phyloP scores from a whole-genome alignment of 2,797 vertebrate species.

The Kryptopterus vitreolus region DNA sequence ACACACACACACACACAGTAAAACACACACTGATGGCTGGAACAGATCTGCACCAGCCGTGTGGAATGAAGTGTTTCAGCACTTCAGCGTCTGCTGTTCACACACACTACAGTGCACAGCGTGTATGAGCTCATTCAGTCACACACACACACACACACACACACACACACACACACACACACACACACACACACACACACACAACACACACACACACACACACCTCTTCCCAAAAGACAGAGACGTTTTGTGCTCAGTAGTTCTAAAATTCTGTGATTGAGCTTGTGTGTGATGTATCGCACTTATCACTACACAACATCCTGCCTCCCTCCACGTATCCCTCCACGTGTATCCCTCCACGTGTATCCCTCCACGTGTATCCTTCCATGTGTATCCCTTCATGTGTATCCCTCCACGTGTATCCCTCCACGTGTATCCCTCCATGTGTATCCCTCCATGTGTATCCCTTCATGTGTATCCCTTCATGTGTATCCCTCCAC shows the following conservation, averaged over 20 bases:
- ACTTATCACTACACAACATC: background rate
- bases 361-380: too few relatives aligned
- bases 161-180: background rate
- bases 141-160: slow-evolving; percentile 2
- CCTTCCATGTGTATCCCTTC: too few relatives aligned
- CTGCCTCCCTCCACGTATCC: too few relatives aligned
- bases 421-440: too few relatives aligned
- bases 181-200: background rate
- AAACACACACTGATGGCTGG: slow-evolving; percentile 8
- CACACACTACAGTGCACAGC: slow-evolving; percentile 34
- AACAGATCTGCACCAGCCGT: slow-evolving; percentile 18
- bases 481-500: too few relatives aligned
- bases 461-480: too few relatives aligned
- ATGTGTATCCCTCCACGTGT: too few relatives aligned
- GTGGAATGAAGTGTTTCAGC: slow-evolving; percentile 38
- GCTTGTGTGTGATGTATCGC: background rate
- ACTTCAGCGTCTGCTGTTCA: slow-evolving; percentile 56
- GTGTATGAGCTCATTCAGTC: slow-evolving; percentile 29
- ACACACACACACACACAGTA: background rate
- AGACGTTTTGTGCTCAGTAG: slow-evolving; percentile 4
- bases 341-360: too few relatives aligned
- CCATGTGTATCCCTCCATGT: too few relatives aligned
- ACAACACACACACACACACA: background rate
- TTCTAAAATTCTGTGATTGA: background rate
- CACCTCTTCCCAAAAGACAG: background rate